Base-by-base conservation (phyloP, 64 coral and sea anemone genomes). In the Acropora yongei region DNA sequence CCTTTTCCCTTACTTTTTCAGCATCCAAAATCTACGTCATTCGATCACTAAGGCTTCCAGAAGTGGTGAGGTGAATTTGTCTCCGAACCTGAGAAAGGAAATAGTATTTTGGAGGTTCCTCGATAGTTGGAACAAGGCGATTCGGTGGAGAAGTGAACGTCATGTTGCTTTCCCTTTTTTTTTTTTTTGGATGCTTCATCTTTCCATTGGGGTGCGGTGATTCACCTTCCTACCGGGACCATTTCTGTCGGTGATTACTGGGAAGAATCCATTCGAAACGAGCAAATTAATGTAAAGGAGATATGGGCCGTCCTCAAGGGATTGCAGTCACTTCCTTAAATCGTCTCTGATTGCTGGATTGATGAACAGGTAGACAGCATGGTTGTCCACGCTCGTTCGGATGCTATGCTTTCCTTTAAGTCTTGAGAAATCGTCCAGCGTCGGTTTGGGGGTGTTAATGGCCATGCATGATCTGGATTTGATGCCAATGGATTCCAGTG, bases 401-500 rank as follows among this genome's bases (percentile, higher is more conserved):
- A 93, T 44, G 11, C 81, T 44, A 74, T 68, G 76, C 50, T 93
- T 44, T 82, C 77, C 3, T 5, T 49, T 42, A 68, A 46, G 2
- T 49, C 47, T 76, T 90, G 80, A 87, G 9, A 89, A 7, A 13
- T 66, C 41, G 57, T 86, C 3, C 87, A 90, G 41, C 49, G 65
- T 2, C 40, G 13, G 6, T 89, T 89, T 89, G 93, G 87, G n/a
- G 93, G 82, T 6, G 4, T 14, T 45, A 40, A 50, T 44, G 82
- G 88, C 48, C 30, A 30, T 30, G 30, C 84, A 95, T 83, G 68
- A 66, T 13, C 17, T 83, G 8, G 84, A 92, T 76, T 57, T 95
- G 42, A 91, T 91, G 83, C 77, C 94, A 10, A 57, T 91, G 5
- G 78, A 80, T 11, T 95, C 83, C 14, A 91, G 88, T 48, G 84